Conservation (phyloP, 2,888 invertebrate species). For the Adineta ricciae region DNA sequence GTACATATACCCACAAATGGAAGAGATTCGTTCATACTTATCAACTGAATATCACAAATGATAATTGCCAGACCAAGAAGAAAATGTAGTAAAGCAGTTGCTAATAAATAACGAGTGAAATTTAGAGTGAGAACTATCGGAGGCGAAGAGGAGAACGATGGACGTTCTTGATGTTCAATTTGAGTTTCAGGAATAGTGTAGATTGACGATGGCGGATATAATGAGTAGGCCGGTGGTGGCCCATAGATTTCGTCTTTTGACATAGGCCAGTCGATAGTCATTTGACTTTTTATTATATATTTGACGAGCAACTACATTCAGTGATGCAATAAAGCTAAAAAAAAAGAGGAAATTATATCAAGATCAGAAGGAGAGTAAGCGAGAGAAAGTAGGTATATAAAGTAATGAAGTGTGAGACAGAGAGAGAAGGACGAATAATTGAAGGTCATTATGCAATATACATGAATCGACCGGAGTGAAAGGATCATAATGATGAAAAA, state of each 20-base stretch:
- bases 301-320: not conserved
- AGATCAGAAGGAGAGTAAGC: not conserved
- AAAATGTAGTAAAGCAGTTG: not conserved
- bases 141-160: not conserved
- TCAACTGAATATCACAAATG: not conserved
- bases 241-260: not conserved
- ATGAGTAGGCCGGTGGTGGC: not conserved
- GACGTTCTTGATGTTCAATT: not conserved
- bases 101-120: not conserved
- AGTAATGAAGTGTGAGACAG: not conserved
- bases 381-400: not conserved
- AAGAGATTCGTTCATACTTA: not conserved
- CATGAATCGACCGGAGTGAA: not conserved
- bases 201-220: not conserved
- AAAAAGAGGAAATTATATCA: not conserved
- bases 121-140: not conserved
- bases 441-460: not conserved
- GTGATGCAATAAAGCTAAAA: not conserved
- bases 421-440: not conserved
- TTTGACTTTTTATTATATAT: not conserved
- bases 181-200: not conserved
- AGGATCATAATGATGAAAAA: slow-evolving; percentile 10
- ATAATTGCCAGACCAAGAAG: not conserved
- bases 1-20: not conserved
- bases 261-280: not conserved